Evolutionary conservation across 2,113 vertebrate genomes (phyloP).

Genomic region (Cettia cetti): DNA sequence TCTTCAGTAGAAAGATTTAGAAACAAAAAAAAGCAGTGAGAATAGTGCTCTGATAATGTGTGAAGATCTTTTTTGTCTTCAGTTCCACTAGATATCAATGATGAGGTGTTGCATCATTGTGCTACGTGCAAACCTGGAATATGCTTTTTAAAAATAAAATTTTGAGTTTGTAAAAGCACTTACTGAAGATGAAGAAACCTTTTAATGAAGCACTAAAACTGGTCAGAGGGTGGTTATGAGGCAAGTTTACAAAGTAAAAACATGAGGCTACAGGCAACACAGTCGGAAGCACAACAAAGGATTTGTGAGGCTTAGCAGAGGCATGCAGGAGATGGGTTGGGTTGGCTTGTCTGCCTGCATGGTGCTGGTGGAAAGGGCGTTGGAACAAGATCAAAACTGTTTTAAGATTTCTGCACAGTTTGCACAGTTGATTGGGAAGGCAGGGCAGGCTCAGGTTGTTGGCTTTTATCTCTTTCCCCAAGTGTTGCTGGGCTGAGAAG

Average conservation of each 20-base stretch:
- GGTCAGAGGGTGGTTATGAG: not conserved
- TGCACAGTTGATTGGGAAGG: constrained; percentile 17
- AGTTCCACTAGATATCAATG: not conserved
- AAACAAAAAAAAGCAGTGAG: not conserved
- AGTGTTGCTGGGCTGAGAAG: not conserved
- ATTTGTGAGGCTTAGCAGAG: constrained; percentile 25
- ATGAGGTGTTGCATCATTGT: not conserved
- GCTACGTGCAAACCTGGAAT: not conserved
- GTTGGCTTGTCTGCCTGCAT: not conserved
- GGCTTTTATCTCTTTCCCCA: not conserved
- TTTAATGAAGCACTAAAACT: not conserved
- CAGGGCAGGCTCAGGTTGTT: not conserved
- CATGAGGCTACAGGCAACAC: not conserved
- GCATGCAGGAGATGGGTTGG: constrained; percentile 27
- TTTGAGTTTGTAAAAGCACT: not conserved
- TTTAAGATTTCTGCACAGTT: not conserved
- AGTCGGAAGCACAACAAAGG: constrained; percentile 46
- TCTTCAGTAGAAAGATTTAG: not conserved
- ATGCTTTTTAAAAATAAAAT: not conserved
- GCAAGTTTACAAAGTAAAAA: constrained; percentile 16
- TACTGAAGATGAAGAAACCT: constrained; percentile 1
- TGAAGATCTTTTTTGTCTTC: not conserved
- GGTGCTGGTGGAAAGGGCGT: not conserved
- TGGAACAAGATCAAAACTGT: constrained; percentile 58
- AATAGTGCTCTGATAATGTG: not conserved